phyloP scores from a whole-genome alignment of 2,888 invertebrate species.

The Nomada lathburiana region DNA sequence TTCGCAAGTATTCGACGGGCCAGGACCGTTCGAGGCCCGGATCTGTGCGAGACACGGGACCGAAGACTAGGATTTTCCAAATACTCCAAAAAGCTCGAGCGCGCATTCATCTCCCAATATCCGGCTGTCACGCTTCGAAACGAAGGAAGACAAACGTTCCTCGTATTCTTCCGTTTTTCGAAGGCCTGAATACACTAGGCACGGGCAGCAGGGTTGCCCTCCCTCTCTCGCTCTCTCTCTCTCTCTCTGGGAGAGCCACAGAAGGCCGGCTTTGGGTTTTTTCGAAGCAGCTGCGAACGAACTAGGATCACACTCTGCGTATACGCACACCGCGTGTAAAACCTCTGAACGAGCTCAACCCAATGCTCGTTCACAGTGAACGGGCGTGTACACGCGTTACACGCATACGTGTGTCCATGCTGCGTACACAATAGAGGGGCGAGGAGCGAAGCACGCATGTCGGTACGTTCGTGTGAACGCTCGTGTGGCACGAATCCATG shows the following conservation, averaged over 20 bases:
- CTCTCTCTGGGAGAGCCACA: slow-evolving; percentile 37
- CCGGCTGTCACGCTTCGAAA: slow-evolving; percentile 39
- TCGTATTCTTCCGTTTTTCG: slow-evolving; percentile 43
- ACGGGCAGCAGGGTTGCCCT: slow-evolving; percentile 14
- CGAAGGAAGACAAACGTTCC: slow-evolving; percentile 30
- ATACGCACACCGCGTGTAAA: background rate
- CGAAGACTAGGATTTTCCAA: background rate
- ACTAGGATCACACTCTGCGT: slow-evolving; percentile 48
- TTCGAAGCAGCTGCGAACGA: slow-evolving; percentile 62
- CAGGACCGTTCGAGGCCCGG: background rate
- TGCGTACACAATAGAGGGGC: slow-evolving; percentile 14
- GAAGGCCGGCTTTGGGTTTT: slow-evolving; percentile 55
- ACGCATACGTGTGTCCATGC: background rate
- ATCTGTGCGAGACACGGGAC: background rate
- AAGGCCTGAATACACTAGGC: slow-evolving; percentile 43
- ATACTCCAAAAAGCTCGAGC: background rate
- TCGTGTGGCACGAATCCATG: slow-evolving; percentile 61
- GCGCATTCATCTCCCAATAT: slow-evolving; percentile 28
- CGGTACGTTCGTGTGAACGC: slow-evolving; percentile 1
- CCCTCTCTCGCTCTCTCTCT: too few species aligned
- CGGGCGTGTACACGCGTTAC: slow-evolving; percentile 9
- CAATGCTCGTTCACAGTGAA: background rate
- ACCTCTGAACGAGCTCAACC: background rate
- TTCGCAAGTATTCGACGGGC: background rate
- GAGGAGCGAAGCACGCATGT: background rate